Percentiles rank a stretch among this genome's conserved stretches.
phyloP scores from a whole-genome alignment of 2,888 invertebrate genomes.

The Dilophus febrilis region DNA sequence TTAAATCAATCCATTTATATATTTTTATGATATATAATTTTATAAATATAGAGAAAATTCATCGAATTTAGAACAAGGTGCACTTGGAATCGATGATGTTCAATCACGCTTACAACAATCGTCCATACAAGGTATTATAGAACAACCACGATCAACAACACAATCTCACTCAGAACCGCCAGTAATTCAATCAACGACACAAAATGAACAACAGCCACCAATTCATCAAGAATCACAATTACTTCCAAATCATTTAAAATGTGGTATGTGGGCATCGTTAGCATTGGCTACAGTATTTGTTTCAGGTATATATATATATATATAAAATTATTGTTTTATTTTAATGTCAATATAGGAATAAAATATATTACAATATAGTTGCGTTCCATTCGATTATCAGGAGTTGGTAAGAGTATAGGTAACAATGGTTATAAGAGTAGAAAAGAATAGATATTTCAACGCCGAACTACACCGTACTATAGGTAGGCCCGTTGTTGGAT shows the following conservation, averaged over 20 bases:
- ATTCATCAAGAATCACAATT: constrained; percentile 20
- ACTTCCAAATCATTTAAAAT: constrained; percentile 44
- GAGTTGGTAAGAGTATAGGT: too few relatives aligned
- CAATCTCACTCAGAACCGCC: neutral
- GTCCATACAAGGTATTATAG: neutral
- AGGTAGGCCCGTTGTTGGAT: too few relatives aligned
- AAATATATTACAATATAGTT: too few relatives aligned
- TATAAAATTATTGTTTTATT: too few relatives aligned
- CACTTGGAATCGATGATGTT: constrained; percentile 13
- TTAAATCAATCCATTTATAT: too few relatives aligned
- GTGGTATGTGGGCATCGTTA: constrained; percentile 54
- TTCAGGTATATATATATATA: constrained; percentile 30
- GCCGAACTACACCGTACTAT: too few relatives aligned
- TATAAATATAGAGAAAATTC: too few relatives aligned
- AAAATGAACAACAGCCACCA: neutral
- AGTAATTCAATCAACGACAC: neutral
- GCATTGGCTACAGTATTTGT: constrained; percentile 50
- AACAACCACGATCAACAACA: constrained; percentile 4
- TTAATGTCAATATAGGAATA: too few relatives aligned
- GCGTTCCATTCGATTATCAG: too few relatives aligned
- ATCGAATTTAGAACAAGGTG: constrained; percentile 15
- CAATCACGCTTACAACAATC: constrained; percentile 11
- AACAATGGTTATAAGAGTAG: neutral
- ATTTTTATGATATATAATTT: too few relatives aligned
- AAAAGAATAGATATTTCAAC: too few relatives aligned